These are phyloP conservation scores for Drosophila siamana DNA, from an alignment of 2,888 invertebrate species.

Conservation along the genomic window DNA sequence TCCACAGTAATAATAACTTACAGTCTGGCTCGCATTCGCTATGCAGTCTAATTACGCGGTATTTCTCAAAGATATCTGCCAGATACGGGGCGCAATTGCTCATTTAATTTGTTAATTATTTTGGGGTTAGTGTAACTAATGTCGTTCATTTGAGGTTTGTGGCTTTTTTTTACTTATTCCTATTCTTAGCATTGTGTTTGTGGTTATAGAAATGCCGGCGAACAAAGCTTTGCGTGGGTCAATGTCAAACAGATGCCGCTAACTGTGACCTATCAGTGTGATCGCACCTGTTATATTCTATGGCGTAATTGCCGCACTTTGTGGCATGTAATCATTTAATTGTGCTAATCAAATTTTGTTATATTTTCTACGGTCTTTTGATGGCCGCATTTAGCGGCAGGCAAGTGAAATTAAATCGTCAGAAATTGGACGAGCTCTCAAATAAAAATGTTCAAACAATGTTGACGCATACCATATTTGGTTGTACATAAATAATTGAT, in stretches of 20 bases:
- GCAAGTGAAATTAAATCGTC: conserved; percentile 16
- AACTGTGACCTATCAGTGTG: conserved; percentile 12
- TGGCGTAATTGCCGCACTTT: conserved; percentile 72
- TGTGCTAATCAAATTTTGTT: conserved; percentile 76
- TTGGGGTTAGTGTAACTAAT: conserved; percentile 73
- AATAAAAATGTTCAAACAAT: too few species aligned
- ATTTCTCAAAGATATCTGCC: conserved; percentile 19
- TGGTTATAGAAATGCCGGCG: conserved; percentile 29
- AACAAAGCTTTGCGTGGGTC: conserved; percentile 71
- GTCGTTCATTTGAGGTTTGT: conserved; percentile 80
- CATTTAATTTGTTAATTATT: conserved; percentile 78
- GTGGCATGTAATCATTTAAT: conserved; percentile 78
- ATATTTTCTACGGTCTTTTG: conserved; percentile 56
- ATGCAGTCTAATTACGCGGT: conserved; percentile 54
- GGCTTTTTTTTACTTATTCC: conserved; percentile 41
- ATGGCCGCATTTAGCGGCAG: conserved; percentile 68
- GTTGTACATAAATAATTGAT: too few species aligned
- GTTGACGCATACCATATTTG: too few species aligned
- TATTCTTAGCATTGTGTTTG: conserved; percentile 28
- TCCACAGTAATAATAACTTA: conserved; percentile 23
- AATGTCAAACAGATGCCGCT: conserved; percentile 47
- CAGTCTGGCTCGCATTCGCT: conserved; percentile 40
- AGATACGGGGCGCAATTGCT: conserved; percentile 53
- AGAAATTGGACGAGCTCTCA: too few species aligned
- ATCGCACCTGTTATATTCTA: conserved; percentile 33